Conservation (phyloP, 1,140 invertebrate genomes). For the Phymorhynchus buccinoides region DNA sequence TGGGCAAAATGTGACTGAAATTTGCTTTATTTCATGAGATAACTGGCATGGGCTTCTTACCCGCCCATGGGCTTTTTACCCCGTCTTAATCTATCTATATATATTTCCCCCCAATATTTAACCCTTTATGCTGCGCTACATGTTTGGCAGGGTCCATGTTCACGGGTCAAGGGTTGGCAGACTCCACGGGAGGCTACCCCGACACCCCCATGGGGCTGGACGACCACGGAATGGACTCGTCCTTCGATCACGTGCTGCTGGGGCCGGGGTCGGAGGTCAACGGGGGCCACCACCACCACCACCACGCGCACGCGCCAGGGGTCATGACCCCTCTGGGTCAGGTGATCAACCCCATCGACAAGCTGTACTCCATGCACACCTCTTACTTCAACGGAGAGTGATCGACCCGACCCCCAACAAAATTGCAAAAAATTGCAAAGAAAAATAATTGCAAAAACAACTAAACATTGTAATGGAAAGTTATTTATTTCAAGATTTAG, state of each 20-base stretch:
- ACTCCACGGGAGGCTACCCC: slow-evolving; percentile 52
- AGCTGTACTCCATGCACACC: slow-evolving; percentile 92
- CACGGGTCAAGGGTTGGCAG: slow-evolving; percentile 40
- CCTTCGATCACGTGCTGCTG: slow-evolving; percentile 56
- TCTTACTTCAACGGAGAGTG: slow-evolving; percentile 66
- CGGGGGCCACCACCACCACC: slow-evolving; percentile 35
- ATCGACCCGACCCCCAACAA: neutral
- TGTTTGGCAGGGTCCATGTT: slow-evolving; percentile 49
- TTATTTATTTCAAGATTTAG: no score
- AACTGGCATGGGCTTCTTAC: no score
- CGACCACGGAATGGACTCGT: slow-evolving; percentile 52
- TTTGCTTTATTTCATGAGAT: no score
- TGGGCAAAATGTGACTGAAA: no score
- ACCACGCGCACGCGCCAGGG: no score
- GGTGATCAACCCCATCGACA: slow-evolving; percentile 90
- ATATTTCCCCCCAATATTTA: no score
- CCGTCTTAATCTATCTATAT: no score
- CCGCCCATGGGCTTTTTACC: no score
- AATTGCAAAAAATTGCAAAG: neutral
- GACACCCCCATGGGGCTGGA: slow-evolving; percentile 51
- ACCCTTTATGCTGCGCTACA: no score
- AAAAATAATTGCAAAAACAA: no score
- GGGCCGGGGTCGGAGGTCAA: slow-evolving; percentile 36
- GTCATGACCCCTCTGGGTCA: slow-evolving; percentile 35
- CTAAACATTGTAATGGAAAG: no score